Percentiles rank a stretch among this genome's conserved stretches.
phyloP scores from a whole-genome alignment of 2,797 vertebrate species.

The Leptodactylus fallax region DNA sequence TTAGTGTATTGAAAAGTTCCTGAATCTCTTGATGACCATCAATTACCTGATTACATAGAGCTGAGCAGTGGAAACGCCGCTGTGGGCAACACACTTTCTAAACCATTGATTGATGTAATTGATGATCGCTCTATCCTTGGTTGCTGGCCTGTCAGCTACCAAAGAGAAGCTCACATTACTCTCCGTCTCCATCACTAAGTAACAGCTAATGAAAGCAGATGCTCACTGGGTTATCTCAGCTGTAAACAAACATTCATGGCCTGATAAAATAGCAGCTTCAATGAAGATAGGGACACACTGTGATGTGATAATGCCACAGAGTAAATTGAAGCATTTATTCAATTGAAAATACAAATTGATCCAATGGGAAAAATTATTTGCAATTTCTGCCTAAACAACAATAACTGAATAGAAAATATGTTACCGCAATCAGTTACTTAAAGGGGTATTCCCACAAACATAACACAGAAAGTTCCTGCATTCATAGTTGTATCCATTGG shows the following conservation, averaged over 20 bases:
- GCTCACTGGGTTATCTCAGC: conserved; percentile 63
- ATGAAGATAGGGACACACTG: conserved; percentile 33
- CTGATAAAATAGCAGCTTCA: neutral
- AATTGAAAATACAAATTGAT: neutral
- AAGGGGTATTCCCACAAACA: too few species aligned
- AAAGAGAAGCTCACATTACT: neutral
- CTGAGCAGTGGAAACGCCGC: conserved; percentile 54
- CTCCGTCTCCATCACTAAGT: conserved; percentile 64
- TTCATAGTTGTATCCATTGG: too few species aligned
- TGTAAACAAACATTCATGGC: conserved; percentile 66
- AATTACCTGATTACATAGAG: conserved; percentile 63
- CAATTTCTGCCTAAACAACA: neutral
- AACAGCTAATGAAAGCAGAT: conserved; percentile 70
- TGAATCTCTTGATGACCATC: conserved; percentile 55
- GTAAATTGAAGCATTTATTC: neutral
- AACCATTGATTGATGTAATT: conserved; percentile 45
- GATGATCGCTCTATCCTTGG: conserved; percentile 50
- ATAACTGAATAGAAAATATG: neutral
- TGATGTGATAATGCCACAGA: neutral
- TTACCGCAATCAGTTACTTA: neutral
- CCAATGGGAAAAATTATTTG: neutral
- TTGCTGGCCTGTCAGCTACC: neutral
- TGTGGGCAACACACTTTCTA: conserved; percentile 62
- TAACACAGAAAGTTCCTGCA: too few species aligned
- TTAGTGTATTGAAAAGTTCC: conserved; percentile 47